These are phyloP conservation scores for Sinotaia quadrata DNA, from an alignment of 2,888 invertebrate species.

Conservation along the genomic window DNA sequence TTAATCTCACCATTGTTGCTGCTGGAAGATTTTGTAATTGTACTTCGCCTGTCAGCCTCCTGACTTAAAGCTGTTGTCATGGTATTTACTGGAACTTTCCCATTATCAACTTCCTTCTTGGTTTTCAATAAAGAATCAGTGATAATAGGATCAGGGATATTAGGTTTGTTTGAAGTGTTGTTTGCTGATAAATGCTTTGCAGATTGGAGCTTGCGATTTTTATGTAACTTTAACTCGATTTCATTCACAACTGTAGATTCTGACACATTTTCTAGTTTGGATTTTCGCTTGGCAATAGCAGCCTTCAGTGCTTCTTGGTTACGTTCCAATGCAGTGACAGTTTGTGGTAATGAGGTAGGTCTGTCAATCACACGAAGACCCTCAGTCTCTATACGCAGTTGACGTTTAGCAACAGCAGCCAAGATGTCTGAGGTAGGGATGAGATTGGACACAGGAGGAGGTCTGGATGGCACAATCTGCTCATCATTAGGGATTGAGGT, in stretches of 20 bases:
- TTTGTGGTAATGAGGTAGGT: slow-evolving; percentile 2
- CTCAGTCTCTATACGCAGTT: slow-evolving; percentile 54
- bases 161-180: background rate
- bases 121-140: too few species aligned
- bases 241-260: slow-evolving; percentile 56
- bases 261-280: slow-evolving; percentile 53
- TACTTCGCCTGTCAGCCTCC: background rate
- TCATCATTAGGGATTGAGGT: too few species aligned
- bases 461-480: slow-evolving; percentile 38
- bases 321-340: slow-evolving; percentile 35
- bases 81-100: background rate
- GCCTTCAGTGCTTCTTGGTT: slow-evolving; percentile 65
- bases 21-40: background rate
- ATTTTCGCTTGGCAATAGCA: slow-evolving; percentile 65
- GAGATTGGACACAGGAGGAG: slow-evolving; percentile 30
- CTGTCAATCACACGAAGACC: slow-evolving; percentile 41
- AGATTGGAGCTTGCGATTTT: slow-evolving; percentile 65
- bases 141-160: background rate
- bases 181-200: slow-evolving; percentile 44
- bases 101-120: background rate
- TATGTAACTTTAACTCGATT: slow-evolving; percentile 63
- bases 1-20: slow-evolving; percentile 20
- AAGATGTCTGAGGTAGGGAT: slow-evolving; percentile 54
- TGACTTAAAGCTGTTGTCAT: background rate
- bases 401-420: slow-evolving; percentile 64